Evolutionary conservation across 2,113 vertebrate species (phyloP), one percentile per base, ranked within the genome.

Genomic region (Erinaceus europaeus): DNA sequence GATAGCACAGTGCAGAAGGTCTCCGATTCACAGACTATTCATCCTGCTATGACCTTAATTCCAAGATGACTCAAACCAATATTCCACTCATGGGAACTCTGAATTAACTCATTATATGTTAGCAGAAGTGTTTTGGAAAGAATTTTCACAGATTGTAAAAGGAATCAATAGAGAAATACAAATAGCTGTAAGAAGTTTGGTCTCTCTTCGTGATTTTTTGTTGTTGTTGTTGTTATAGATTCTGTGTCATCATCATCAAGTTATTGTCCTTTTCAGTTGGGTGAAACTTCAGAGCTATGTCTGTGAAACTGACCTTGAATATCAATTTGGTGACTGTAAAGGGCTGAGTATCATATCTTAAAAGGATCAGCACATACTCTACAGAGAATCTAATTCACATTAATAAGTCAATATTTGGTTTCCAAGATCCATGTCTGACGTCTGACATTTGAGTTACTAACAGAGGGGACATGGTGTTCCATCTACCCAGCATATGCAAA

Each of bases 151-250:
- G 12, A 15, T 36, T 85, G 74, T 71, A 32, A 88, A 64, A 36
- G 40, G 20, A 42, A 44, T 40, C 42, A 75, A 5, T 64, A 75
- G 50, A 40, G 86, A 84, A 32, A 52, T n/a, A 32, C 2, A 46
- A 90, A 40, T 42, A 76, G 32, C 20, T 6, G 2, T 57, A 42
- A 52, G 5, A 50, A 23, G 11, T 73, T 46, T 89, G n/a, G 27
- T 6, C 84, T 84, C 38, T 3, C 42, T 90, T 83, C 83, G 12
- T 44, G 29, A 71, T 72, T 90, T 65, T 36, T 90, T 55, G 21
- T 55, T 55, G 23, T 5, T 59, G 55, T 21, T 85, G 3, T 57
- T 89, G 9, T 74, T 42, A 44, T 2, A 65, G 40, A 62, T 32
- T 71, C 9, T 89, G 4, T 73, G 65, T 38, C 78, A 74, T 65